Evolutionary conservation across 2,888 invertebrate genomes (phyloP), one percentile per base, ranked within the genome.

Genomic region (Escarpia spicata): DNA sequence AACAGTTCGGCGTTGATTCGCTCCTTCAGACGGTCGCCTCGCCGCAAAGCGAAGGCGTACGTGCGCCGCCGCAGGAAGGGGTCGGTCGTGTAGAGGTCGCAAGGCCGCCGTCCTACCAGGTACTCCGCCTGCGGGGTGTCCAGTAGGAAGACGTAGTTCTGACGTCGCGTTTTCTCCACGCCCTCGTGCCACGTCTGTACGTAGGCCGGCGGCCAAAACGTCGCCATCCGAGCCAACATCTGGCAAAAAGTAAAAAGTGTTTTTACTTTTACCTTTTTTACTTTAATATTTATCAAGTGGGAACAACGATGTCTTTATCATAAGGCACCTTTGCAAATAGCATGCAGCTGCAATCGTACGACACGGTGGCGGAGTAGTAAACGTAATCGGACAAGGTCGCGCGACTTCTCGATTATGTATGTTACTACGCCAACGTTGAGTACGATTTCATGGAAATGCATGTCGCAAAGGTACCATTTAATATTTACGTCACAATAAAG

Each of bases 71-170:
- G 93, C n/a, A 94, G 93, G 92, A 94, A 94, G 8, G 94, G 93
- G 90, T 94, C 94, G 8, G 93, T 93, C 31, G 93, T 93, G 92
- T 94, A 94, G 19, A 94, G 92, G 89, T 94, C 94, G 89, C 94
- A 94, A 3, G 94, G 94, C 90, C 92, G 90, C 31, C 92, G 93
- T 0, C 92, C 92, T 2, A 93, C 92, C n/a, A 93, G 43, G 91
- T 94, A 94, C 92, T 94, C 94, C 4, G 94, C 94, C 58, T 92
- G 93, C 26, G 94, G 94, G 3, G 93, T 91, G 92, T 94, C 94
- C 37, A 94, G 15, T 9, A 94, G 93, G 91, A 94, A 94, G 3
- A 93, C 94, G 90, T 94, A 94, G 52, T 93, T 92, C 92, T 94
- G 94, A 6, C 92, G 52, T 43, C 94, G 90, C 2, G 93, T 94